phyloP scores from a whole-genome alignment of 1,140 invertebrate genomes.

The Fopius arisanus region DNA sequence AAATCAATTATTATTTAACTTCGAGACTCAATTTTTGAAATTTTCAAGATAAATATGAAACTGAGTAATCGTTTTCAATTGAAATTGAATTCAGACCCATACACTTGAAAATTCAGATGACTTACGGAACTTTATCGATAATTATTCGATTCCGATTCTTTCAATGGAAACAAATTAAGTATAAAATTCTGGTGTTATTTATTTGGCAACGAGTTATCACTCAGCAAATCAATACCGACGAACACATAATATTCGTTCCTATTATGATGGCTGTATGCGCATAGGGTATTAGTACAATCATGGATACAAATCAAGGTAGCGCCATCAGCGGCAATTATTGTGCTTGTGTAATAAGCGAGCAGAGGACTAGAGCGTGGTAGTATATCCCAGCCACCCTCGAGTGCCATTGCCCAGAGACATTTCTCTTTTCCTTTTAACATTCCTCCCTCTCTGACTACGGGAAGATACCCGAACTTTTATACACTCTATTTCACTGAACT shows the following conservation, averaged over 20 bases:
- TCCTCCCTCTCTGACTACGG: neutral
- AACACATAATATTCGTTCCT: neutral
- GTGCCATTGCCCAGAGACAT: neutral
- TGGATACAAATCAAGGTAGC: conserved; percentile 26
- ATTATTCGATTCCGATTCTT: neutral
- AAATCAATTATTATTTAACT: too few relatives aligned
- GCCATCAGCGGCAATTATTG: conserved; percentile 29
- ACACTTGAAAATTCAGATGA: too few relatives aligned
- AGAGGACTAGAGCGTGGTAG: conserved; percentile 23
- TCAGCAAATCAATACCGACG: neutral
- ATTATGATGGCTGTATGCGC: neutral
- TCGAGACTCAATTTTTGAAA: too few relatives aligned
- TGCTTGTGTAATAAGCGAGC: conserved; percentile 33
- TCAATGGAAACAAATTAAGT: neutral
- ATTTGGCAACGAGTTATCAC: neutral
- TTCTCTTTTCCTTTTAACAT: neutral
- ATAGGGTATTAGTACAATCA: neutral
- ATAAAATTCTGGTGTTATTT: neutral
- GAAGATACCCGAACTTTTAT: neutral
- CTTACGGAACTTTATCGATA: too few relatives aligned
- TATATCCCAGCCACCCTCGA: conserved; percentile 34
- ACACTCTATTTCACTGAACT: neutral
- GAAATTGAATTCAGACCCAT: too few relatives aligned
- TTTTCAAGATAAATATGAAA: too few relatives aligned
- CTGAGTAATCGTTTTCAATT: too few relatives aligned